Conservation (phyloP, 2,888 invertebrate species). For the Spilarctia lutea region DNA sequence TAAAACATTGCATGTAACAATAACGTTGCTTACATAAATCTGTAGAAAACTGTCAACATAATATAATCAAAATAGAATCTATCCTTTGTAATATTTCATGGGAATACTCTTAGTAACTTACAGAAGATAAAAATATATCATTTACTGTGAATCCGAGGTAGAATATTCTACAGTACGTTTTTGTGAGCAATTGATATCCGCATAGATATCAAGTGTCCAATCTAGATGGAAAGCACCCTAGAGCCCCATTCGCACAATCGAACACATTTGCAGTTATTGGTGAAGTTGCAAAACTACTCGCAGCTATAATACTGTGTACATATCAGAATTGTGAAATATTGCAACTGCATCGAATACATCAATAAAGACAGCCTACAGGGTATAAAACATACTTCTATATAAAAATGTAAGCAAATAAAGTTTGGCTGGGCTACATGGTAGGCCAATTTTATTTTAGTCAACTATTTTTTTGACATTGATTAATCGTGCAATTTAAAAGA, state of each 20-base stretch:
- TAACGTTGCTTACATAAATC: neutral
- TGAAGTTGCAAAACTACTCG: conserved; percentile 46
- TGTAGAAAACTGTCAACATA: neutral
- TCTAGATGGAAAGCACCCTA: conserved; percentile 61
- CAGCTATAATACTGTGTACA: conserved; percentile 27
- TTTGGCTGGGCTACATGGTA: conserved; percentile 6
- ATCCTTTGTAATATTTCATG: neutral
- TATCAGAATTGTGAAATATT: conserved; percentile 53
- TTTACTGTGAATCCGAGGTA: conserved; percentile 29
- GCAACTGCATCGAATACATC: conserved; percentile 52
- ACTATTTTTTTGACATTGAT: neutral
- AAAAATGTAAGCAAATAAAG: conserved; percentile 22
- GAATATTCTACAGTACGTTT: conserved; percentile 53
- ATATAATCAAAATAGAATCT: neutral
- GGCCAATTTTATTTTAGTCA: conserved; percentile 21
- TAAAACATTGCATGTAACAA: no score
- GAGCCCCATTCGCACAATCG: conserved; percentile 55
- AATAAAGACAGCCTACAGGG: conserved; percentile 40
- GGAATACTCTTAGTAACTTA: neutral
- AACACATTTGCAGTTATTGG: conserved; percentile 62
- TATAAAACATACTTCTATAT: conserved; percentile 26
- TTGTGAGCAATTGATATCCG: conserved; percentile 62
- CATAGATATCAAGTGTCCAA: conserved; percentile 55
- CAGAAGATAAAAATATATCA: conserved; percentile 22
- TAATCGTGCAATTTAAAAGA: neutral